Evolutionary conservation across 1,140 invertebrate species (phyloP), one percentile per base, ranked within the genome.

Genomic region (Zaprionus inermis): DNA sequence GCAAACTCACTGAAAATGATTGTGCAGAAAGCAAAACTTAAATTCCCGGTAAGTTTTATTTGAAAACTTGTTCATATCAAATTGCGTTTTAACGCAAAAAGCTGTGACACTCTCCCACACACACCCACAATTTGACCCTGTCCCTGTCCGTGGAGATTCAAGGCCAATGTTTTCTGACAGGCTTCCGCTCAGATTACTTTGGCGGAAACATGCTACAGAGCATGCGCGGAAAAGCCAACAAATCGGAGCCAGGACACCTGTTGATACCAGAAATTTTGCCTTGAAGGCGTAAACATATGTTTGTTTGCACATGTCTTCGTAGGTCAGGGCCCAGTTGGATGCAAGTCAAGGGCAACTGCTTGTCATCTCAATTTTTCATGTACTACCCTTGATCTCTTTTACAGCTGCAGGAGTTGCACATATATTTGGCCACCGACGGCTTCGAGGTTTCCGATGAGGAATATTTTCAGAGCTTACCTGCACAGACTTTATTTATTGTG

Each of bases 361-460:
- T 0, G n/a, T 52, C 18, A 49, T 55, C n/a, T 22, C 16, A 10
- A 51, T 36, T 30, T 46, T 10, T 12, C n/a, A 57, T 49, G 10
- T 36, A 41, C 12, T 36, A n/a, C 14, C n/a, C 34, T 72, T 65
- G 10, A 41, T 28, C 28, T 76, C 14, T 6, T 76, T 44, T 71
- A 22, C 11, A 91, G 92, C 68, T 91, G 46, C 68, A 79, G 36
- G 73, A 92, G 5, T 93, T 93, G 75, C 93, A 86, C 66, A 92
- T 92, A 10, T 94, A 93, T 81, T 91, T 94, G 52, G 93, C 94
- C 1, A 91, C 94, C 41, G 96, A 97, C 92, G 96, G 96, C 41
- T 96, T 96, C 18, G 93, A 94, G 69, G 94, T 97, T 24, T 95
- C 96, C 54, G 94, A 94, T 75, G 95, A 97, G 41, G 95, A 96